These are phyloP conservation scores for Rana temporaria DNA, from an alignment of 2,113 vertebrate species.

Conservation along the genomic window DNA sequence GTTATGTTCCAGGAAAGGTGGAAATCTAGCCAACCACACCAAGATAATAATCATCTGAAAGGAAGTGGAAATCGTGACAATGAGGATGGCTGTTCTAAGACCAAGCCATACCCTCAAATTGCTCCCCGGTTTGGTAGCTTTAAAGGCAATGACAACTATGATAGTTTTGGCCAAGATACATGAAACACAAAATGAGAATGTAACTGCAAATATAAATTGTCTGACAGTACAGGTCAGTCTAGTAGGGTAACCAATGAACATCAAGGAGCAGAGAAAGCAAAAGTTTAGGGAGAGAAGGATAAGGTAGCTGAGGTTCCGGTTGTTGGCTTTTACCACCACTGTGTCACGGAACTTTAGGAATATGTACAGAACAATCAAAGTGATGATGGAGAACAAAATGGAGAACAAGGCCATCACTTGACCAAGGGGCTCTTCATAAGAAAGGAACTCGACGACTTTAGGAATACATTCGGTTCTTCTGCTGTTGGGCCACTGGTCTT, in stretches of 20 bases:
- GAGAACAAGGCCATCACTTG: background rate
- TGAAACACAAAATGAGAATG: constrained; percentile 52
- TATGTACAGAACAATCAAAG: background rate
- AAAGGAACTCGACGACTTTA: constrained; percentile 43
- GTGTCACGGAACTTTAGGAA: constrained; percentile 20
- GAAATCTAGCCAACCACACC: constrained; percentile 30
- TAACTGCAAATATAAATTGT: constrained; percentile 37
- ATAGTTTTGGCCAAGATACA: constrained; percentile 57
- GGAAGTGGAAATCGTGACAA: background rate
- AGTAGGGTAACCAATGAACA: constrained; percentile 33
- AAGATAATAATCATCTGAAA: constrained; percentile 45
- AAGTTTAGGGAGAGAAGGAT: constrained; percentile 29
- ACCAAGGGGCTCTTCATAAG: constrained; percentile 41
- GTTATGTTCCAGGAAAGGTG: constrained; percentile 44
- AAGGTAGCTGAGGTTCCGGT: constrained; percentile 42
- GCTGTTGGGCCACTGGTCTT: constrained; percentile 21
- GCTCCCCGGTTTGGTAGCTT: constrained; percentile 34
- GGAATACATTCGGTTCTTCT: constrained; percentile 13
- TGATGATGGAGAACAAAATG: background rate
- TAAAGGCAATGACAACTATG: constrained; percentile 50
- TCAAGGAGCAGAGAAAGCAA: constrained; percentile 51
- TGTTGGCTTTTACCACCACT: constrained; percentile 42
- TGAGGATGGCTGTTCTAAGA: constrained; percentile 43
- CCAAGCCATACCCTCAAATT: constrained; percentile 27
- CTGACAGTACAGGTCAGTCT: constrained; percentile 33